Evolutionary conservation across 2,113 vertebrate species (phyloP).

Genomic region (Chinchilla lanigera): DNA sequence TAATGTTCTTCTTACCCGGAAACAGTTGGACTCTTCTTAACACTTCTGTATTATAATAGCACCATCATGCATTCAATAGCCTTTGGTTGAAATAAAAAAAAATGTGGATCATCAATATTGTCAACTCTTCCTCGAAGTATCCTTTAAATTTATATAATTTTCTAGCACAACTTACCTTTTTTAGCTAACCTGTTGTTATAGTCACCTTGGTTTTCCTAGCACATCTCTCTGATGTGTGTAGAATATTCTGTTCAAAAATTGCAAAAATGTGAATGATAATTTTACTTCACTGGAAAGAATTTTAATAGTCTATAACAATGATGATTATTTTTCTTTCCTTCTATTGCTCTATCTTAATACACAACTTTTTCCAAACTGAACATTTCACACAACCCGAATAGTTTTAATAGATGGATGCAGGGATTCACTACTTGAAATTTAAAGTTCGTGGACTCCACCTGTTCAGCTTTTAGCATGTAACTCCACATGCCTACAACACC

Average conservation of each 20-base stretch:
- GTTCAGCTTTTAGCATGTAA: not conserved
- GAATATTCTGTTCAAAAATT: not conserved
- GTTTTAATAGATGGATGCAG: not conserved
- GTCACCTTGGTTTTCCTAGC: not conserved
- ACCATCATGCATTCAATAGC: not conserved
- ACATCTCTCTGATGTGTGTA: not conserved
- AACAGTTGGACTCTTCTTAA: not conserved
- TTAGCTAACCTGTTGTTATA: not conserved
- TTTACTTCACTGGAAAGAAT: not conserved
- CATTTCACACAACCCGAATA: not conserved
- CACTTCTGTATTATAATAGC: not conserved
- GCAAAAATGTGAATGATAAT: not conserved
- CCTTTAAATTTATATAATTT: not conserved
- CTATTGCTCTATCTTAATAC: not conserved
- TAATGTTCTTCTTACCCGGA: no score
- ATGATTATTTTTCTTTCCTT: no score
- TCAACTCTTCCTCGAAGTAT: not conserved
- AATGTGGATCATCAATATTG: not conserved
- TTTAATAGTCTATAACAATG: not conserved
- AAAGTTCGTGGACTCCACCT: not conserved
- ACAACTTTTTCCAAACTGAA: not conserved
- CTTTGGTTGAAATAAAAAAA: not conserved
- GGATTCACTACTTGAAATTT: not conserved
- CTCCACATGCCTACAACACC: fast-evolving
- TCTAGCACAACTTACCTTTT: not conserved